Conservation (phyloP, 2,888 invertebrate species). For the Philaethria dido region DNA sequence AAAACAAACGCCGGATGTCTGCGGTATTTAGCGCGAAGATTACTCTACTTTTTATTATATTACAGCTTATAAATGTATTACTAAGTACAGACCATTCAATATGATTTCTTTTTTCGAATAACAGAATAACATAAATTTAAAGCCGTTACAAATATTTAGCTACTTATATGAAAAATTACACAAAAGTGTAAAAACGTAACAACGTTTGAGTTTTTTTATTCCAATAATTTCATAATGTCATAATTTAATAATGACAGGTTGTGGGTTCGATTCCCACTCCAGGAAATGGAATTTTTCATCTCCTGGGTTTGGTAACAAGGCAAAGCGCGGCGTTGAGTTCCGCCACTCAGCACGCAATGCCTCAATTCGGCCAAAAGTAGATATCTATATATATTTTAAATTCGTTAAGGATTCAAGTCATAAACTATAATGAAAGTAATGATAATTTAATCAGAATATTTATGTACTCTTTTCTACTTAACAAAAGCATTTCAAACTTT, state of each 20-base stretch:
- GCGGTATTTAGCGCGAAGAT: slow-evolving; percentile 20
- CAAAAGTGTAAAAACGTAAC: too few species aligned
- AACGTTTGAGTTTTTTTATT: too few species aligned
- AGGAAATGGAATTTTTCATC: too few species aligned
- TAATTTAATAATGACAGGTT: too few species aligned
- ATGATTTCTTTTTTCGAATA: not conserved
- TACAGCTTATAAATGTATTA: slow-evolving; percentile 7
- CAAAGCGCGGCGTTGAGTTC: too few species aligned
- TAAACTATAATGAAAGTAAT: not conserved
- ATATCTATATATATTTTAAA: too few species aligned
- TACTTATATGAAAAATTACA: too few species aligned
- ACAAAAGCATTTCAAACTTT: slow-evolving; percentile 2
- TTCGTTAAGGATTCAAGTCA: not conserved
- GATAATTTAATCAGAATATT: not conserved
- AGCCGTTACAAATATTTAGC: not conserved
- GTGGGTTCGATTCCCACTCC: too few species aligned
- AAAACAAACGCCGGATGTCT: slow-evolving; percentile 21
- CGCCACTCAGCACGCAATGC: too few species aligned
- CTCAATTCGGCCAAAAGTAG: too few species aligned
- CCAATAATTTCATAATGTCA: too few species aligned
- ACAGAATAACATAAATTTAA: not conserved
- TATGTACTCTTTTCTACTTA: not conserved
- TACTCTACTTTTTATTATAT: slow-evolving; percentile 19
- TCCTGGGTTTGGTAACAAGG: too few species aligned
- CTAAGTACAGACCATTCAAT: not conserved